Base-by-base conservation (phyloP, 2,113 vertebrate genomes). In the Amia ocellicauda region DNA sequence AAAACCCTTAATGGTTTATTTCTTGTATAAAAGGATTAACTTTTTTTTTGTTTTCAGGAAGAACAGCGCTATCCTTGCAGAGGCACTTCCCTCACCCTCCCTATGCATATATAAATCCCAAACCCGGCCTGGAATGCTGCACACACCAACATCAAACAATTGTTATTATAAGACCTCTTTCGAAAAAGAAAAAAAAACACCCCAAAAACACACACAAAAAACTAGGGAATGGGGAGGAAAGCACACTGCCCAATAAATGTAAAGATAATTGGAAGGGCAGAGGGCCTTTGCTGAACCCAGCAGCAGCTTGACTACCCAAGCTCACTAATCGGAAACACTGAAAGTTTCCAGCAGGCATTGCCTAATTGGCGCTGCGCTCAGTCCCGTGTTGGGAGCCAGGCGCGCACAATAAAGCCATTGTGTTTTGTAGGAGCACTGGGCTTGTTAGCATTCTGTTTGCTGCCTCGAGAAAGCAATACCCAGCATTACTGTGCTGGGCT, bases 381-480 rank as follows among this genome's bases (percentile, higher is more conserved):
- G 53, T 59, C 28, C 63, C 50, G 60, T 47, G 59, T 57, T 45
- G 57, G 28, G 60, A 54, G 66, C 65, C 58, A 9, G 50, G 59
- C 11, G 14, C 66, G 58, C 41, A 82, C 80, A 82, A 78, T 78
- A 68, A 58, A 3, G 13, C 62, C 62, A 74, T 78, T 81, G 77
- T 79, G 51, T 71, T 19, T 28, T 54, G 11, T 23, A 40, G 49
- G 59, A 58, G 61, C 66, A 64, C 29, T 2, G 26, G 66, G 64
- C 73, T 77, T 67, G 72, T 81, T 81, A 71, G 73, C 74, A 77
- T 81, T 78, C 76, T 42, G 55, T 50, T 41, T 49, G 57, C 58
- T 29, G n/a, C 24, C 62, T 60, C 43, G 29, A 55, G 60, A 62
- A 54, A 61, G 58, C 59, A 60, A 67, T 70, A 60, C 72, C 61